phyloP scores from a whole-genome alignment of 2,888 invertebrate genomes.

The Hydrotaea diabolus region DNA sequence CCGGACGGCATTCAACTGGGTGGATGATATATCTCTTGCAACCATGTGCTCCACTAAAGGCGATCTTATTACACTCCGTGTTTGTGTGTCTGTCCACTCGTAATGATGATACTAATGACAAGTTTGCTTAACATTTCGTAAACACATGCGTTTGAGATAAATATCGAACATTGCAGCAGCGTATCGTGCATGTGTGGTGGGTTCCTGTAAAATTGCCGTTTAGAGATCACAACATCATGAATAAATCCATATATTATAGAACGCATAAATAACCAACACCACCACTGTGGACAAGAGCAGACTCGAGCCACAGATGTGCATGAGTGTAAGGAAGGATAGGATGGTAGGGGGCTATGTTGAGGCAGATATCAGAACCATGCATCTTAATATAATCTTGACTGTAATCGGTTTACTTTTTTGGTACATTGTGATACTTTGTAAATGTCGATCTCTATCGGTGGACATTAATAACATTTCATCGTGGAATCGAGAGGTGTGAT shows the following conservation, averaged over 20 bases:
- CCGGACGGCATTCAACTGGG: not conserved
- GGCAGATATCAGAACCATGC: not conserved
- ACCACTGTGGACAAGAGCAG: not conserved
- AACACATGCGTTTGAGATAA: slow-evolving; percentile 18
- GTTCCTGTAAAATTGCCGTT: slow-evolving; percentile 31
- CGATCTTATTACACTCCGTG: slow-evolving; percentile 17
- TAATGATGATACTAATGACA: slow-evolving; percentile 37
- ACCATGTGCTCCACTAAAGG: slow-evolving; percentile 9
- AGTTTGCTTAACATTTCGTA: slow-evolving; percentile 26
- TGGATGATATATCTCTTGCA: slow-evolving; percentile 3
- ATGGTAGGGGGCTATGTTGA: not conserved
- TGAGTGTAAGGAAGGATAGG: too few relatives aligned
- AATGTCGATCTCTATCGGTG: not conserved
- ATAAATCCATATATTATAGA: slow-evolving; percentile 19
- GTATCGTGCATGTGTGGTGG: not conserved
- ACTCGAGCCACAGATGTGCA: too few relatives aligned
- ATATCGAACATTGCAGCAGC: slow-evolving; percentile 18
- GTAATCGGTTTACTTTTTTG: not conserved
- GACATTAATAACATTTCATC: not conserved
- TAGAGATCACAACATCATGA: slow-evolving; percentile 27
- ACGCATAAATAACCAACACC: slow-evolving; percentile 8
- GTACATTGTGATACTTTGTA: not conserved
- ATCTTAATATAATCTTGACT: not conserved
- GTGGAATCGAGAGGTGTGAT: not conserved
- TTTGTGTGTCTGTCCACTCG: not conserved